phyloP scores from a whole-genome alignment of 2,888 invertebrate species.

The Suillia variegata region DNA sequence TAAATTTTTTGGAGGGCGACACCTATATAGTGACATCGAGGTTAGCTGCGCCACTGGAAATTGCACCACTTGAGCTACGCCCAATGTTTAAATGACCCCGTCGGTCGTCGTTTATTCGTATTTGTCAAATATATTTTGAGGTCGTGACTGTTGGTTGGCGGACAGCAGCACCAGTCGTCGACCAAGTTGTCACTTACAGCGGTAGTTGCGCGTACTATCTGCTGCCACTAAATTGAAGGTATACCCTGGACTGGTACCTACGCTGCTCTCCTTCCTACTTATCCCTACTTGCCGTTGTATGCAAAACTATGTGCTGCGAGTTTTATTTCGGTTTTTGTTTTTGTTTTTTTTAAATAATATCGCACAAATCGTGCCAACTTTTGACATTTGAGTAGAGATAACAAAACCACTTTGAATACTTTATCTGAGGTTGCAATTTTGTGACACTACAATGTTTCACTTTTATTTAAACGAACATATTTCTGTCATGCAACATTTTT shows the following conservation, averaged over 20 bases:
- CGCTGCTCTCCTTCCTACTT: neutral
- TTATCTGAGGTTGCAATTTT: too few species aligned
- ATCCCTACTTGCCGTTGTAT: neutral
- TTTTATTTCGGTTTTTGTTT: neutral
- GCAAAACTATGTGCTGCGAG: neutral
- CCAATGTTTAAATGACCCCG: too few species aligned
- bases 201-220: neutral
- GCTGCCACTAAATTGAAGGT: neutral
- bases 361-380: neutral
- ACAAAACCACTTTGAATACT: neutral
- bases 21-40: too few species aligned
- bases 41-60: too few species aligned
- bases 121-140: neutral
- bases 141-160: neutral
- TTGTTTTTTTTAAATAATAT: neutral
- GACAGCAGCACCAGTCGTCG: neutral
- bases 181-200: neutral
- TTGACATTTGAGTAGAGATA: neutral
- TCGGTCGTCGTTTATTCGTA: too few species aligned
- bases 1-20: too few species aligned
- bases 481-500: too few species aligned
- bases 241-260: neutral
- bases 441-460: too few species aligned
- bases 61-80: too few species aligned
- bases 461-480: too few species aligned